Evolutionary conservation across 2,888 invertebrate genomes (phyloP).

Genomic region (Microlaimidae sp.): DNA sequence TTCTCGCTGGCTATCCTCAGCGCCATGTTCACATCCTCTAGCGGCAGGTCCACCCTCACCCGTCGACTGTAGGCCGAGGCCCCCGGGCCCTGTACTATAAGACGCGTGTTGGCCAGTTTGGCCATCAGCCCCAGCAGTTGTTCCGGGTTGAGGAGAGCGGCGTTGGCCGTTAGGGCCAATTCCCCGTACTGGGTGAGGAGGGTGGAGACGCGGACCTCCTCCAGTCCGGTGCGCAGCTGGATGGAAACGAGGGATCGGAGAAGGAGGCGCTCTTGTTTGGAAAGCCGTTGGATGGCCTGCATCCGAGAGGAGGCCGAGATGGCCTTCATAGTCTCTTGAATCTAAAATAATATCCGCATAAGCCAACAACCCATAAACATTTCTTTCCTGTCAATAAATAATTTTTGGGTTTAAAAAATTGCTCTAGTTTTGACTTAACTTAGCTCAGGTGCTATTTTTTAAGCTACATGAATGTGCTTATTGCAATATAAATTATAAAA

Average conservation of each 20-base stretch:
- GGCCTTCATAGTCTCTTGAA: conserved; percentile 12
- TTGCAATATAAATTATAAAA: background rate
- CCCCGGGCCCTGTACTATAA: background rate
- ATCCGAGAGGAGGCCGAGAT: conserved; percentile 16
- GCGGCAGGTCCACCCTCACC: background rate
- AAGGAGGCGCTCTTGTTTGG: conserved; percentile 2
- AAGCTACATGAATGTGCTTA: background rate
- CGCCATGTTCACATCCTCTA: background rate
- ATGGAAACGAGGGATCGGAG: background rate
- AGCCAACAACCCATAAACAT: background rate
- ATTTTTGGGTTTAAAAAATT: background rate
- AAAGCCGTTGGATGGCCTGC: conserved; percentile 17
- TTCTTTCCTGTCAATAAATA: background rate
- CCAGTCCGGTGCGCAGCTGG: background rate
- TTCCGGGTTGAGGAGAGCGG: too few species aligned
- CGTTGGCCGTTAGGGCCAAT: too few species aligned
- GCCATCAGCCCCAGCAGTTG: too few species aligned
- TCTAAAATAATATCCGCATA: background rate
- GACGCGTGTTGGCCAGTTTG: background rate
- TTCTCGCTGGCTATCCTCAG: too few species aligned
- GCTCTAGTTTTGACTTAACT: too few species aligned
- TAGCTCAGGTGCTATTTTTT: too few species aligned
- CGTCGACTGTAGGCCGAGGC: background rate
- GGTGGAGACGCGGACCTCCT: too few species aligned
- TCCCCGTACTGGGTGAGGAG: too few species aligned